phyloP scores from a whole-genome alignment of 2,888 invertebrate species.

The Chaetoderma sp. region DNA sequence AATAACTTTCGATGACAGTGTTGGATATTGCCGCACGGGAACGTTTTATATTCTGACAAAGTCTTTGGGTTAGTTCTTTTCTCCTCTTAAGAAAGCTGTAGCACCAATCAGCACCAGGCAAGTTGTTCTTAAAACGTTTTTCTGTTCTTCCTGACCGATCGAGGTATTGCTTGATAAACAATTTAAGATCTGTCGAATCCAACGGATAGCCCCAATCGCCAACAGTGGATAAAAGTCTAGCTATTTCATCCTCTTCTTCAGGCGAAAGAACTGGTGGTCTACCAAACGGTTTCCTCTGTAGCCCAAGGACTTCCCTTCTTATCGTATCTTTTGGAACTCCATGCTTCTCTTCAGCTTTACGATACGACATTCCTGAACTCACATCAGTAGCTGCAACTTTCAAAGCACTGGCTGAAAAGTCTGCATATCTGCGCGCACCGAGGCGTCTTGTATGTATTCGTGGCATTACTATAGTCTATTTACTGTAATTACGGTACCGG shows the following conservation, averaged over 20 bases:
- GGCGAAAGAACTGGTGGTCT: too few species aligned
- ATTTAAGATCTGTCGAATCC: conserved; percentile 25
- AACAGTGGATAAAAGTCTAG: neutral
- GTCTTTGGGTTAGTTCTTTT: conserved; percentile 12
- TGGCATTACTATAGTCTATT: too few species aligned
- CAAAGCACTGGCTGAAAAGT: too few species aligned
- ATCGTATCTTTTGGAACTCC: neutral
- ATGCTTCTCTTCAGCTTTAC: neutral
- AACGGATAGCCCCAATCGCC: neutral
- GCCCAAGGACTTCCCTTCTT: neutral
- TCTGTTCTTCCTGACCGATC: conserved; percentile 36
- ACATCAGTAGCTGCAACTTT: conserved; percentile 2
- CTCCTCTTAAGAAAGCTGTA: conserved; percentile 11
- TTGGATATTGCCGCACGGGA: neutral
- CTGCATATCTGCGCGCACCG: too few species aligned
- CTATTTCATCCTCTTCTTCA: neutral
- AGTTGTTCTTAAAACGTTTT: conserved; percentile 36
- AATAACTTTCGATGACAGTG: neutral
- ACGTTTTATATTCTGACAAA: conserved; percentile 13
- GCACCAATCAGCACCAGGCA: conserved; percentile 33
- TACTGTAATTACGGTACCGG: too few species aligned
- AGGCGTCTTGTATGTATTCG: too few species aligned
- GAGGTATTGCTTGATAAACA: conserved; percentile 45
- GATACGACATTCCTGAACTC: neutral
- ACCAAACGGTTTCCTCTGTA: too few species aligned